Percentiles rank a stretch among this genome's conserved stretches.
Conservation (phyloP, 2,888 invertebrate species). For the Trichogramma evanescens region DNA sequence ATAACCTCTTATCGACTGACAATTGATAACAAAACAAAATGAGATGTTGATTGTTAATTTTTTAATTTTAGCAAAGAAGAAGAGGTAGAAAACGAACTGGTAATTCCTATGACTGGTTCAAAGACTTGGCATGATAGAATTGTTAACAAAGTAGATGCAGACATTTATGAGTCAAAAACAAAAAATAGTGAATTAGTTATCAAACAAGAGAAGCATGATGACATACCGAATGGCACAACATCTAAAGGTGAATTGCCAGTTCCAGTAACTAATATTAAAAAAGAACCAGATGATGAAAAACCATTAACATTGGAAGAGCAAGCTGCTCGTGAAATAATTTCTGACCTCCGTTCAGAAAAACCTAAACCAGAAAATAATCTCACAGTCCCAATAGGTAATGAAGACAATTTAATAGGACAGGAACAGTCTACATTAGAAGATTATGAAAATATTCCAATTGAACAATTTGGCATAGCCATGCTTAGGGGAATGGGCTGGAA, state of each 20-base stretch:
- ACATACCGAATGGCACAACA: conserved; percentile 22
- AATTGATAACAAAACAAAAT: neutral
- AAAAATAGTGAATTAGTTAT: conserved; percentile 14
- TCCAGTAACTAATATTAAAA: conserved; percentile 26
- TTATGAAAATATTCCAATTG: conserved; percentile 65
- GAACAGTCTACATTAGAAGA: conserved; percentile 60
- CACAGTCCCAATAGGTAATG: conserved; percentile 55
- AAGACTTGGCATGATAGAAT: conserved; percentile 42
- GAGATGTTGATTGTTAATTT: neutral
- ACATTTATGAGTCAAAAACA: conserved; percentile 38
- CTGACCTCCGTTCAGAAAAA: conserved; percentile 50
- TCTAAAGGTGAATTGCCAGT: conserved; percentile 1
- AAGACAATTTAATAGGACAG: conserved; percentile 56
- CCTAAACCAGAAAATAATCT: conserved; percentile 43
- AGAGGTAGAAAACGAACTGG: conserved; percentile 52
- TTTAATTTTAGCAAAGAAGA: conserved; percentile 47
- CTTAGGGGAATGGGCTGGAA: conserved; percentile 92
- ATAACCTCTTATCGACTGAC: conserved; percentile 21
- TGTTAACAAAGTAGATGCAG: conserved; percentile 51
- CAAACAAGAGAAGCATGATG: conserved; percentile 25
- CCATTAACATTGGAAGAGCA: conserved; percentile 58
- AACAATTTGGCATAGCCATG: conserved; percentile 86
- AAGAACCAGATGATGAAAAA: conserved; percentile 25
- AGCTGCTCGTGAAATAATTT: conserved; percentile 66
- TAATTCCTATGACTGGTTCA: conserved; percentile 57